phyloP scores from a whole-genome alignment of 2,888 invertebrate genomes.

The Saturnia japonica region DNA sequence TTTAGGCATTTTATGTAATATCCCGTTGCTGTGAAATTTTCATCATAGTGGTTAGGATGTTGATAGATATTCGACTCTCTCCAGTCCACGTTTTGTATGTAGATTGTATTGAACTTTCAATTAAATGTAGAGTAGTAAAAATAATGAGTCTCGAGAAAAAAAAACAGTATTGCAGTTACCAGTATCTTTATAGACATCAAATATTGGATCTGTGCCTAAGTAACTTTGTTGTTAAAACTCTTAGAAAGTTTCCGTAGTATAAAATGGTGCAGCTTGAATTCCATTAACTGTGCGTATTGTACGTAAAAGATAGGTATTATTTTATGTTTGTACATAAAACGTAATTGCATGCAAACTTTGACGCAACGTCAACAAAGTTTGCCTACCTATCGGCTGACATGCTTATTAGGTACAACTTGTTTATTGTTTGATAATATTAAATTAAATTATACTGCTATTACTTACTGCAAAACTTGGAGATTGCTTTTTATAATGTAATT shows the following conservation, averaged over 20 bases:
- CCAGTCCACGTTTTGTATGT: too few species aligned
- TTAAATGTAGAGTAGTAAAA: too few species aligned
- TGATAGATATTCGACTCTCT: too few species aligned
- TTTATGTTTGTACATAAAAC: slow-evolving; percentile 39
- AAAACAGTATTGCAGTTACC: too few species aligned
- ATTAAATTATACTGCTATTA: slow-evolving; percentile 2
- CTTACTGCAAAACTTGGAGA: not conserved
- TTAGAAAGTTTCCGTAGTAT: not conserved
- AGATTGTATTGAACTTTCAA: too few species aligned
- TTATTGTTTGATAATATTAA: slow-evolving; percentile 4
- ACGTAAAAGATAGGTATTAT: slow-evolving; percentile 42
- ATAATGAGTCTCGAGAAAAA: too few species aligned
- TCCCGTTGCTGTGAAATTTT: too few species aligned
- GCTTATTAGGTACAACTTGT: not conserved
- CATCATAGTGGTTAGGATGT: too few species aligned
- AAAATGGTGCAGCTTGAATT: not conserved
- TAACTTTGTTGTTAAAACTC: too few species aligned
- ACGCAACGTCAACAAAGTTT: slow-evolving; percentile 34
- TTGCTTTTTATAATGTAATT: not conserved
- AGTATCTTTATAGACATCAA: too few species aligned
- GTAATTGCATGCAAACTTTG: slow-evolving; percentile 38
- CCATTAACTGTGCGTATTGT: slow-evolving; percentile 51
- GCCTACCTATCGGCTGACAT: not conserved
- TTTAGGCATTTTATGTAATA: too few species aligned
- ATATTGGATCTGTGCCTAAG: too few species aligned